These are phyloP conservation scores for Chionodraco myersi DNA, from an alignment of 2,113 vertebrate genomes.

Conservation along the genomic window DNA sequence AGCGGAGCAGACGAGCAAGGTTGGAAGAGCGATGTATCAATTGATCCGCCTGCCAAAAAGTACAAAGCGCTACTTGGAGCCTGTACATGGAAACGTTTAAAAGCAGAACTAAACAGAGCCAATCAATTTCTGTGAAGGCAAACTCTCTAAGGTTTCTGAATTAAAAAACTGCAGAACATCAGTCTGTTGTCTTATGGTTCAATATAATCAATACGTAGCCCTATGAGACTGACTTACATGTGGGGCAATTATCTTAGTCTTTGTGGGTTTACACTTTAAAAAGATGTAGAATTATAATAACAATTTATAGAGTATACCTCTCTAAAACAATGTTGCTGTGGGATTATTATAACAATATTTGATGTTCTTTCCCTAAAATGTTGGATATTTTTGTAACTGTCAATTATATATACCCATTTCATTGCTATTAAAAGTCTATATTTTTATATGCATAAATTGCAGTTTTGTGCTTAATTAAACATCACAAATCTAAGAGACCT, in stretches of 20 bases:
- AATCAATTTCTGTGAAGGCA: constrained; percentile 27
- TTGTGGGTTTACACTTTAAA: not conserved
- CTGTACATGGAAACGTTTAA: constrained; percentile 8
- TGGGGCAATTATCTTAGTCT: not conserved
- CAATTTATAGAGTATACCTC: too few relatives aligned
- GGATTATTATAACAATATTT: too few relatives aligned
- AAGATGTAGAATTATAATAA: too few relatives aligned
- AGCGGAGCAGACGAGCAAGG: not conserved
- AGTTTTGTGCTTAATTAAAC: too few relatives aligned
- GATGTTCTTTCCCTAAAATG: too few relatives aligned
- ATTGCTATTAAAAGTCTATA: too few relatives aligned
- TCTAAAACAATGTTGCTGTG: too few relatives aligned
- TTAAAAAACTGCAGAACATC: not conserved
- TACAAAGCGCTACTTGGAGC: not conserved
- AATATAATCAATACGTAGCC: not conserved
- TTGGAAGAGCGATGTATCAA: constrained; percentile 20
- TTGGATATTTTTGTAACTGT: too few relatives aligned
- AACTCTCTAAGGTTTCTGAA: not conserved
- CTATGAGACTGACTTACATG: not conserved
- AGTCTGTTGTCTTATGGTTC: not conserved
- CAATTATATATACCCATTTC: too few relatives aligned
- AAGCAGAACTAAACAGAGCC: constrained; percentile 2
- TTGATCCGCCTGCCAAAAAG: constrained; percentile 14
- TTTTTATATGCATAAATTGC: too few relatives aligned
- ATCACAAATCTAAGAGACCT: too few relatives aligned